Evolutionary conservation across 2,113 vertebrate species (phyloP), one percentile per base, ranked within the genome.

Genomic region (Poeciliopsis turrubarensis): DNA sequence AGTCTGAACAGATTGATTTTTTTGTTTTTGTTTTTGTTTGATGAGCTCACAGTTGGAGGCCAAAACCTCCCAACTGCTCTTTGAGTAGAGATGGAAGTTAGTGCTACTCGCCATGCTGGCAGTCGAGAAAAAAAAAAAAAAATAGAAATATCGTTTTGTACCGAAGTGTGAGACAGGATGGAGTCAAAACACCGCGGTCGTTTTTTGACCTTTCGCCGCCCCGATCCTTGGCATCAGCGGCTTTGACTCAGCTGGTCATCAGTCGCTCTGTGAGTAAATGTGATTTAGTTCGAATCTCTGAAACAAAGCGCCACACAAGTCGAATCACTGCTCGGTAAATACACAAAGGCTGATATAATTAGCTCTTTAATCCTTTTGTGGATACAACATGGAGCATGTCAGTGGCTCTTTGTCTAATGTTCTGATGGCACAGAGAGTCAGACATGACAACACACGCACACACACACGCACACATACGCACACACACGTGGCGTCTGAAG

Each of bases 311-410:
- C 81, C 82, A 68, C 65, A 51, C 85, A 89, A 88, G 90, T 89
- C 87, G 91, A 89, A 92, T 92, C 89, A 91, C 79, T 81, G 84
- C 83, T 79, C 63, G 72, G 78, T 85, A 81, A 90, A 85, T 72
- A 84, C 80, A 86, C 86, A 86, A 89, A 78, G 85, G 69, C 82
- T 87, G 86, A 79, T 87, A 89, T 89, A 86, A 84, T 90, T 90
- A 89, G 79, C 86, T 70, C 65, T 89, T 87, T 90, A 85, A 90
- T 92, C 81, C 86, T 77, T 78, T 12, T 17, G 73, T 81, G 81
- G 85, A 80, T 80, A 77, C 83, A 79, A 73, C 34, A 11, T 65
- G 76, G 75, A 82, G 65, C 87, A 82, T 27, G 85, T 77, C 82
- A 65, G 3, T 74, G 73, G 79, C 65, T 44, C 80, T 79, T 57